Evolutionary conservation across 2,888 invertebrate genomes (phyloP), one percentile per base, ranked within the genome.

Genomic region (Chorisops tibialis): DNA sequence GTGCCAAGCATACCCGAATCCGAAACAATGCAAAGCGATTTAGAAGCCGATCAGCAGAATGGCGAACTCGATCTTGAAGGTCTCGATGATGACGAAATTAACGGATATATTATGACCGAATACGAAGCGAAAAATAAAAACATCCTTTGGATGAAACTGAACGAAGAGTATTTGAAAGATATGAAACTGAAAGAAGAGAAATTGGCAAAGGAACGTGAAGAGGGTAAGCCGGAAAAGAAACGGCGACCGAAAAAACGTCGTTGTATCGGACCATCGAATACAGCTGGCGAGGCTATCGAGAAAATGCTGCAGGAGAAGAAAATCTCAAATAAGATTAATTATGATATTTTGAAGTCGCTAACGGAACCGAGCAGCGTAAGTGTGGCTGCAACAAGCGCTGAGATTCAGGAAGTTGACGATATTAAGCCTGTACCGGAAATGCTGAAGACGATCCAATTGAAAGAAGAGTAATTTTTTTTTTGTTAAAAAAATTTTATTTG

Each of bases 271-370:
- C 87, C 88, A 1, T 86, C 88, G 0, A 83, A 78, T 62, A 86
- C 86, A 0, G 84, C 85, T 60, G 92, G 91, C 3, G 96, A 97
- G 79, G 97, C 97, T 0, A 94, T 98, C 48, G 93, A 94, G 74
- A 96, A 95, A 79, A 95, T 98, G 87, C 80, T 98, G 18, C 92
- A 91, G 68, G 97, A 97, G 75, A 96, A 96, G 79, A 92, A 92
- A 74, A 89, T 98, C 67, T 98, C 98, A 3, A 87, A 86, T 4
- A 99, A 99, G 82, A 96, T 99, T 60, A 97, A 99, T 79, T 99
- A 99, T 73, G 97, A 98, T 69, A 96, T 97, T 39, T 79, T 98
- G 63, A 91, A 91, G 76, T 91, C 89, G 69, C 79, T 96, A 60
- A 78, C 76, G 4, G 74, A 47, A 39, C 66, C 67, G 22, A 63